These are phyloP conservation scores for Garrulus glandarius DNA, from an alignment of 2,797 vertebrate species.

Conservation along the genomic window DNA sequence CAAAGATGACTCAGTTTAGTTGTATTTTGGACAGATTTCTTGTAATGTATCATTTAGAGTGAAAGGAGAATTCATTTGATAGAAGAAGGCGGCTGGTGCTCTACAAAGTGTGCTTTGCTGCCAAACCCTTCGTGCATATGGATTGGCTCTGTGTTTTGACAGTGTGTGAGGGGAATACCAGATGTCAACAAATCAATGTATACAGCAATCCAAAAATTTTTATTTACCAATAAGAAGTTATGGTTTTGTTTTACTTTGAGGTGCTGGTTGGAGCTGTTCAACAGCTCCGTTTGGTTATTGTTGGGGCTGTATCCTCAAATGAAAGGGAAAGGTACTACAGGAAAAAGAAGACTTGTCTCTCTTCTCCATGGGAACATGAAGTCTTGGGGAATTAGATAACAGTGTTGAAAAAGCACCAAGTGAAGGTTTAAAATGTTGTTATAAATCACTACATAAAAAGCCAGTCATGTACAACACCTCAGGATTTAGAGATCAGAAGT, in stretches of 20 bases:
- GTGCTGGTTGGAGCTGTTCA: not conserved
- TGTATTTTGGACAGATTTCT: slow-evolving; percentile 23
- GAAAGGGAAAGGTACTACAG: not conserved
- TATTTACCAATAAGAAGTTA: slow-evolving; percentile 4
- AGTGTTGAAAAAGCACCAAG: not conserved
- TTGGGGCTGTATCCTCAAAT: not conserved
- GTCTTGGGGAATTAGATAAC: not conserved
- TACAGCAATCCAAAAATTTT: not conserved
- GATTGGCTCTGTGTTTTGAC: slow-evolving; percentile 2
- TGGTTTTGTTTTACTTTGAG: not conserved
- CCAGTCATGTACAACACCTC: not conserved
- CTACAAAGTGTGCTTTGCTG: not conserved
- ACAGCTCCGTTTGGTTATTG: not conserved
- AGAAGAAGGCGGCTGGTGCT: not conserved
- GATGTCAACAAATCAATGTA: slow-evolving; percentile 31
- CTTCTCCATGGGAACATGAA: not conserved
- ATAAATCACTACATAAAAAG: slow-evolving; percentile 21
- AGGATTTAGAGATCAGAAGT: slow-evolving; percentile 31
- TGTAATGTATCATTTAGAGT: not conserved
- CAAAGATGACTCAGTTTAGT: not conserved
- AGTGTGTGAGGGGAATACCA: not conserved
- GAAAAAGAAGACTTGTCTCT: not conserved
- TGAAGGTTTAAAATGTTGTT: slow-evolving; percentile 10
- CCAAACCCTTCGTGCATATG: not conserved
- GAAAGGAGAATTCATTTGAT: not conserved